Evolutionary conservation across 2,888 invertebrate genomes (phyloP), one percentile per base, ranked within the genome.

Genomic region (Caenorhabditis plicata): DNA sequence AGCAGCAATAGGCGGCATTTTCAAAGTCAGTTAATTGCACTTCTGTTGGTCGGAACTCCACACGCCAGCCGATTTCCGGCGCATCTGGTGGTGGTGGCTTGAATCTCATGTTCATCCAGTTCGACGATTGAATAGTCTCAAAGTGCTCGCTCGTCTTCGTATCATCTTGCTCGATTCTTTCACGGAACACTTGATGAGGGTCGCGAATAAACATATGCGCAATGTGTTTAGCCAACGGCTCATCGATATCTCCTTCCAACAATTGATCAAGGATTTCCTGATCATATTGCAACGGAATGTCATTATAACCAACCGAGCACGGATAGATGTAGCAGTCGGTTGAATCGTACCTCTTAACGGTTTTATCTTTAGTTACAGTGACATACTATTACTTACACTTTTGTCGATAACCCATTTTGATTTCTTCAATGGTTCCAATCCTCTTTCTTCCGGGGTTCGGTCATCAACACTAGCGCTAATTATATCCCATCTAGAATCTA

Each of bases 11-110:
- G 3, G 98, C 98, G 0, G 98, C 96, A 85, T 99, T 99, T 85
- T 99, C 98, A 84, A 98, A 98, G 85, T 98, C 96, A 0, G 98
- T 96, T 72, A 98, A 87, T 83, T 99, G 98, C 19, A 92, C 90
- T 48, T 71, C 94, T 82, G 96, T 96, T 35, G 98, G 96, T 25
- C 98, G 88, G 85, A 99, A 99, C 85, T 99, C 98, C 1, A 99
- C 98, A 70, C 98, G 87, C 98, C 98, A 99, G 31, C 98, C 98
- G 78, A 99, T 98, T 43, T 90, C 86, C 8, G 92, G 91, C 82
- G 92, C 89, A 15, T 84, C 83, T 0, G 93, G 91, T 22, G 94
- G 93, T 36, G 96, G 96, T 26, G 95, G 95, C 45, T 71, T 68
- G 64, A 68, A 71, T 11, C 81, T 67, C 81, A 81, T 81, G 46